Conservation (phyloP, 2,113 vertebrate species). For the Diadophis punctatus region DNA sequence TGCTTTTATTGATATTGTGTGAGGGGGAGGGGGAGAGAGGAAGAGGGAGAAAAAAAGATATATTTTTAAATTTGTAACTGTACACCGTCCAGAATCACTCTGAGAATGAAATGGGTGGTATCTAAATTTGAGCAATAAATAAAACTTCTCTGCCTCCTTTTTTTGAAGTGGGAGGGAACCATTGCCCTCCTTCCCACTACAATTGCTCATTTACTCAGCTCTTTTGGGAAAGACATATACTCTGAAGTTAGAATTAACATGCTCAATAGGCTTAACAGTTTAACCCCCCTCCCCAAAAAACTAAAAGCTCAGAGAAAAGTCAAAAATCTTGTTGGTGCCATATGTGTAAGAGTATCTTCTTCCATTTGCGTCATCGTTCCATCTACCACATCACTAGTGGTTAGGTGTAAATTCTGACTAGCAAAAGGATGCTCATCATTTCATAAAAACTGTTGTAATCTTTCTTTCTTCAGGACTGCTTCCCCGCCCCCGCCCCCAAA, state of each 20-base stretch:
- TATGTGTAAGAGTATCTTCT: not conserved
- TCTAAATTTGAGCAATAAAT: not conserved
- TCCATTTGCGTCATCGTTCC: not conserved
- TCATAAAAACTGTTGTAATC: not conserved
- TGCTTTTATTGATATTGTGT: not conserved
- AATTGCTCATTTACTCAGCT: not conserved
- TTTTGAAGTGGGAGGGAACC: fast-evolving
- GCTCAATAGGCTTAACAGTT: not conserved
- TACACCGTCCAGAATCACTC: not conserved
- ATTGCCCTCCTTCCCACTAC: not conserved
- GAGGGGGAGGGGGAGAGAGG: too few relatives aligned
- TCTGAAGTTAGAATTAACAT: not conserved
- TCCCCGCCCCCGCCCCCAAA: not conserved
- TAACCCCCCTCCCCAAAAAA: not conserved
- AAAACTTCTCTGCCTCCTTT: not conserved
- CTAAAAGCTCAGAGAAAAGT: not conserved
- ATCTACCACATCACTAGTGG: not conserved
- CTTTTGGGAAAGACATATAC: not conserved
- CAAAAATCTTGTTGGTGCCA: not conserved
- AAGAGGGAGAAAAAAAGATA: too few relatives aligned
- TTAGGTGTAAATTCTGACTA: not conserved
- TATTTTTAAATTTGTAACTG: not conserved
- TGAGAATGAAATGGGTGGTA: not conserved
- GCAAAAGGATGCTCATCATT: not conserved
- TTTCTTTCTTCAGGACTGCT: not conserved